phyloP scores from a whole-genome alignment of 2,797 vertebrate genomes.

The Semaprochilodus insignis region DNA sequence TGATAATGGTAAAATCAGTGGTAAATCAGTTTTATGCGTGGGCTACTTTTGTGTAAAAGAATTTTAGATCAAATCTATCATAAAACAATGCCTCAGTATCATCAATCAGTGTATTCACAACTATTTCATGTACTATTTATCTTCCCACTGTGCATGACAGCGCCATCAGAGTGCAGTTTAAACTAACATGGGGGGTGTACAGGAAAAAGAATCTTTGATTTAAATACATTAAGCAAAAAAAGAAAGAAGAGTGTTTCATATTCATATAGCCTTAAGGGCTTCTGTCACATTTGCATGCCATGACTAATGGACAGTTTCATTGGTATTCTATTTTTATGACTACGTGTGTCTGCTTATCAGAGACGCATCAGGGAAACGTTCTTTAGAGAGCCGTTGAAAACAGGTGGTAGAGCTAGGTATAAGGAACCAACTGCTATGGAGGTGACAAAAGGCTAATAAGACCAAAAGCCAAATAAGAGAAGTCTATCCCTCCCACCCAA shows the following conservation, averaged over 20 bases:
- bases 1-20: too few species aligned
- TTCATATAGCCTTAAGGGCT: not conserved
- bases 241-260: not conserved
- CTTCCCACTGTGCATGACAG: too few species aligned
- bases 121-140: too few species aligned
- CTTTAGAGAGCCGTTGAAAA: not conserved
- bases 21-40: not conserved
- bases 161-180: too few species aligned
- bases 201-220: too few species aligned
- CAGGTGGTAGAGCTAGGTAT: not conserved
- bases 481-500: not conserved
- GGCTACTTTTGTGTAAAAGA: not conserved
- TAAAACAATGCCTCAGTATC: too few species aligned
- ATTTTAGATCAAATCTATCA: too few species aligned
- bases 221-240: too few species aligned
- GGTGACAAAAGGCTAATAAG: slow-evolving; percentile 40
- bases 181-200: too few species aligned
- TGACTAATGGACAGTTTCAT: not conserved
- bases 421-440: not conserved
- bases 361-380: not conserved
- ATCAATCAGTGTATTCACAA: too few species aligned
- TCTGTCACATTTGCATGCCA: not conserved
- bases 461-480: slow-evolving; percentile 24
- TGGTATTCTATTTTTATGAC: not conserved
- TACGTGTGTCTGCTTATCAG: not conserved